These are phyloP conservation scores for Pipra filicauda DNA, from an alignment of 2,113 vertebrate species.

Conservation along the genomic window DNA sequence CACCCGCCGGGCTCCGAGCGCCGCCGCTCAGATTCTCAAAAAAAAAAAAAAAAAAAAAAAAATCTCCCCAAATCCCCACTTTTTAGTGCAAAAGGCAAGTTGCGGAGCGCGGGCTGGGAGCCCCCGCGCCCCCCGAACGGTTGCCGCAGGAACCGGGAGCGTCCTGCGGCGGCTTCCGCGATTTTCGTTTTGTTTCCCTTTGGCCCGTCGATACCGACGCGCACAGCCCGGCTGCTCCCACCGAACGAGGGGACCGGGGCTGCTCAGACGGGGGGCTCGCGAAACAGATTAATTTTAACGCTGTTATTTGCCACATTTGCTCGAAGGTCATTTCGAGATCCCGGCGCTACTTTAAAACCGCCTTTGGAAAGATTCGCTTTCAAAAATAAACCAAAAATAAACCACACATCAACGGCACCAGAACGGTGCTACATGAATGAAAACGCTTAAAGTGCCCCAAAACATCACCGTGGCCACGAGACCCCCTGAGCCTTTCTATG, in stretches of 20 bases:
- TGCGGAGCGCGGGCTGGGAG: background rate
- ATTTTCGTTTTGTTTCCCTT: slow-evolving; percentile 40
- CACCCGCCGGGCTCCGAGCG: background rate
- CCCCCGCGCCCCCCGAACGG: background rate
- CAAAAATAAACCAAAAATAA: background rate
- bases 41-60: too few species aligned
- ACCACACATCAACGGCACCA: background rate
- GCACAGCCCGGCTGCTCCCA: background rate
- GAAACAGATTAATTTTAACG: background rate
- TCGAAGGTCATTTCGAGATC: background rate
- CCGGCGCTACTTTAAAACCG: background rate
- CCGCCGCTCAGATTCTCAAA: background rate
- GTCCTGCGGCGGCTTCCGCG: background rate
- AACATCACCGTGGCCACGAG: background rate
- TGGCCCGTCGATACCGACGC: background rate
- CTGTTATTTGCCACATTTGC: background rate
- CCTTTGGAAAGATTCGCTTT: background rate
- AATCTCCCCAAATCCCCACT: background rate
- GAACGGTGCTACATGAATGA: background rate
- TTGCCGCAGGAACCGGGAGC: background rate
- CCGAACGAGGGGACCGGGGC: fast-evolving
- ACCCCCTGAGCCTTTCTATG: background rate
- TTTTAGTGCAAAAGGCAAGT: background rate
- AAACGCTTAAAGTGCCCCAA: background rate
- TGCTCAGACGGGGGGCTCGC: background rate